A percentile compares a stretch with the other conserved stretches of the same genome.
Evolutionary conservation across 1,140 invertebrate species (phyloP).

Genomic region (Leguminivora glycinivorella): DNA sequence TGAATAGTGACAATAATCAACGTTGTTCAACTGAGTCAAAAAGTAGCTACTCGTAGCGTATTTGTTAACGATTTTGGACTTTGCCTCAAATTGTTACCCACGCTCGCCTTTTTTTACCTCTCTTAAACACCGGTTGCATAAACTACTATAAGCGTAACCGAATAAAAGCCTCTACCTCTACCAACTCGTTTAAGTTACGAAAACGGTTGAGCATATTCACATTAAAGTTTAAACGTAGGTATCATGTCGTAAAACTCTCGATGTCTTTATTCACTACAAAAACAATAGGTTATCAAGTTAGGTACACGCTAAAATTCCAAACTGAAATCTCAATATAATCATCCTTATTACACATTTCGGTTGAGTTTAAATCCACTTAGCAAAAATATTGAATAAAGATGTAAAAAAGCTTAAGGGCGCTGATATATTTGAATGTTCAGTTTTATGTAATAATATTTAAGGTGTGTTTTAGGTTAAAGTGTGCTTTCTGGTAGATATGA

Average conservation of each 20-base stretch:
- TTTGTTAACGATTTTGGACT: no score
- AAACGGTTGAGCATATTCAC: not conserved
- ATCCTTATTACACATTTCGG: not conserved
- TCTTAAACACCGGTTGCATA: no score
- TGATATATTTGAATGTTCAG: not conserved
- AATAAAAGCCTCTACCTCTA: no score
- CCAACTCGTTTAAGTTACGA: no score
- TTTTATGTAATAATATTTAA: not conserved
- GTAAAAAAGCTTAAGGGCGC: slow-evolving; percentile 1
- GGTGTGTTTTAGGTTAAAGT: not conserved
- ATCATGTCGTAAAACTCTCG: not conserved
- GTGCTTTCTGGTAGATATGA: slow-evolving; percentile 11
- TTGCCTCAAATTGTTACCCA: no score
- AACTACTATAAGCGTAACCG: no score
- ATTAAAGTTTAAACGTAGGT: not conserved
- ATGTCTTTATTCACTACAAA: slow-evolving; percentile 29
- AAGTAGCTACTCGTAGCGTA: no score
- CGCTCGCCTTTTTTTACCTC: no score
- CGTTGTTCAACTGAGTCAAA: no score
- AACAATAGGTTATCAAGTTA: slow-evolving; percentile 24
- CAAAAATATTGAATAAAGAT: not conserved
- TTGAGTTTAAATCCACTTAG: not conserved
- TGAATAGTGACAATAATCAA: no score
- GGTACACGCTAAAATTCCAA: slow-evolving; percentile 20
- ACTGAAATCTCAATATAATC: not conserved